Percentiles rank a stretch among this genome's conserved stretches.
phyloP scores from a whole-genome alignment of 1,140 invertebrate species.

The Achatina immaculata region DNA sequence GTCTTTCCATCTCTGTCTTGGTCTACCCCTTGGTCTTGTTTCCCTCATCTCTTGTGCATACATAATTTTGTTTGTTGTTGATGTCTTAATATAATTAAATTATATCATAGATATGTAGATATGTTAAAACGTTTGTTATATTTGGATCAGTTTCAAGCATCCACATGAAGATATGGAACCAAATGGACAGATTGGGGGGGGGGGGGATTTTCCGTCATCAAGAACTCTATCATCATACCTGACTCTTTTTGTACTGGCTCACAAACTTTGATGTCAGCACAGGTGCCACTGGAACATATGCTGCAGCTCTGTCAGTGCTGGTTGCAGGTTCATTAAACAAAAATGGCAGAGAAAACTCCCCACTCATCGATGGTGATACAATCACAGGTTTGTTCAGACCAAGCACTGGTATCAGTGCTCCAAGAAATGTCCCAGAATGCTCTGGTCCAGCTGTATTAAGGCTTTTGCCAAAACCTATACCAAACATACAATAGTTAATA shows the following conservation, averaged over 20 bases:
- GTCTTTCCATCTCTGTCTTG: too few species aligned
- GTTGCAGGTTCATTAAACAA: constrained; percentile 54
- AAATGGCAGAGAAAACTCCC: constrained; percentile 69
- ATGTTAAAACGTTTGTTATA: too few species aligned
- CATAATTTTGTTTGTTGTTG: too few species aligned
- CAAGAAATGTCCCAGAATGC: constrained; percentile 59
- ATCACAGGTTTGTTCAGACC: constrained; percentile 64
- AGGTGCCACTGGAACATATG: constrained; percentile 72
- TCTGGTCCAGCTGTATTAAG: constrained; percentile 41
- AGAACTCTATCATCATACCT: constrained; percentile 49
- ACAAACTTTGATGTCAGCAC: constrained; percentile 60
- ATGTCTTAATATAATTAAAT: too few species aligned
- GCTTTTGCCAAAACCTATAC: constrained; percentile 66
- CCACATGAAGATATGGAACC: too few species aligned
- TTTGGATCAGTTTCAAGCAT: too few species aligned
- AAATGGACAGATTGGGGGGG: too few species aligned
- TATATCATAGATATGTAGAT: too few species aligned
- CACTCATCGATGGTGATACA: constrained; percentile 73
- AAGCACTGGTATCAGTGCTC: constrained; percentile 53
- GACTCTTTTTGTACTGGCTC: constrained; percentile 39
- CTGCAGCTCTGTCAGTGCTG: constrained; percentile 55
- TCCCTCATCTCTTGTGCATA: too few species aligned
- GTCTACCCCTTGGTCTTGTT: too few species aligned
- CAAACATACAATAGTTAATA: constrained; percentile 20
- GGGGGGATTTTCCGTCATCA: too few species aligned